phyloP scores from a whole-genome alignment of 1,140 invertebrate genomes.

The Trissolcus basalis region DNA sequence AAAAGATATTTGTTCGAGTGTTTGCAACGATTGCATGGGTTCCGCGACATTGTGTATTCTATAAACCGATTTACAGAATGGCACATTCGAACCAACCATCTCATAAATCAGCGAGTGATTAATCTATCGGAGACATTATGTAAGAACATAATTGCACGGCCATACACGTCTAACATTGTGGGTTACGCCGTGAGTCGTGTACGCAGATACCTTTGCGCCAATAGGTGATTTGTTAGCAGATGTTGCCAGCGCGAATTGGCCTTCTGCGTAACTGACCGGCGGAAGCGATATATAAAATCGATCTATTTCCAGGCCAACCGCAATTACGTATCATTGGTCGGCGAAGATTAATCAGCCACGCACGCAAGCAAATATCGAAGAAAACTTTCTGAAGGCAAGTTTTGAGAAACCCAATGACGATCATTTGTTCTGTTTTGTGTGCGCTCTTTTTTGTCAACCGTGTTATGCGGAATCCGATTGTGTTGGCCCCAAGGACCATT shows the following conservation, averaged over 20 bases:
- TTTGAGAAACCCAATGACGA: too few species aligned
- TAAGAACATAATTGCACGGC: conserved; percentile 66
- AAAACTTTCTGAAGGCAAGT: too few species aligned
- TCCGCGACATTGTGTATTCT: conserved; percentile 19
- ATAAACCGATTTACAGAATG: conserved; percentile 10
- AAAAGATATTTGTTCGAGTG: conserved; percentile 26
- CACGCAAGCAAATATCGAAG: too few species aligned
- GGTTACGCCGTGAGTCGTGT: conserved; percentile 61
- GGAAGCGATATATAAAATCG: too few species aligned
- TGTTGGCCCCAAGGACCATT: not conserved
- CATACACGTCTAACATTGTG: conserved; percentile 62
- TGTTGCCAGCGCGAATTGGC: conserved; percentile 15
- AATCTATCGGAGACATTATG: conserved; percentile 66
- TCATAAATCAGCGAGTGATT: conserved; percentile 67
- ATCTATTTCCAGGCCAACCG: too few species aligned
- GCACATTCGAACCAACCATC: too few species aligned
- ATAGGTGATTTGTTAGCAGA: conserved; percentile 66
- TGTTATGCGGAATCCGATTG: too few species aligned
- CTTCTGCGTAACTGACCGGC: conserved; percentile 10
- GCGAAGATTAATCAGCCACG: too few species aligned
- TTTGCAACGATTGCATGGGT: conserved; percentile 10
- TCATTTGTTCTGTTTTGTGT: too few species aligned
- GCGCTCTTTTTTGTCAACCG: too few species aligned
- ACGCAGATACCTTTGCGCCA: conserved; percentile 60
- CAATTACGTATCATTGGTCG: too few species aligned